A percentile compares a stretch with the other conserved stretches of the same genome.
phyloP scores from a whole-genome alignment of 2,113 vertebrate genomes.

The Caracal caracal region DNA sequence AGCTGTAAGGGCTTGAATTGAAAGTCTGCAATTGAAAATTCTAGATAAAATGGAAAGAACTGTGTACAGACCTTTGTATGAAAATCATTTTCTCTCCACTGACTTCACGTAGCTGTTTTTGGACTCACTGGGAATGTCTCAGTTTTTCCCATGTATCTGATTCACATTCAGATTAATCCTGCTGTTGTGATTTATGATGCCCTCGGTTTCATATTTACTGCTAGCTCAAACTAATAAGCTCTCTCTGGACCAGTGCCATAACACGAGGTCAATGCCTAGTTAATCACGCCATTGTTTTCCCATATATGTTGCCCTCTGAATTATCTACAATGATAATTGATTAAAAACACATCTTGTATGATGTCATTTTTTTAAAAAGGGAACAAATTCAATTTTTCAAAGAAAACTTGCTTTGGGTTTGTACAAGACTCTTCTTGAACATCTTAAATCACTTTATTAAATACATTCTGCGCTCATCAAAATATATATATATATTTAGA shows the following conservation, averaged over 20 bases:
- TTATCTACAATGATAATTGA: slow-evolving; percentile 66
- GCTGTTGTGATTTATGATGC: slow-evolving; percentile 59
- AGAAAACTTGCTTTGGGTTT: slow-evolving; percentile 13
- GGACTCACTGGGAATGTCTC: not conserved
- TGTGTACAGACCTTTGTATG: not conserved
- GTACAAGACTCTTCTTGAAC: not conserved
- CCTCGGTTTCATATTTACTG: slow-evolving; percentile 46
- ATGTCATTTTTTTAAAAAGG: slow-evolving; percentile 38
- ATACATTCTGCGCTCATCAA: not conserved
- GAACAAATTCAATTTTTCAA: slow-evolving; percentile 48
- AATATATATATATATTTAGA: slow-evolving; percentile 8
- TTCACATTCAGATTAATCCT: slow-evolving; percentile 47
- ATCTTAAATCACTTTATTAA: slow-evolving; percentile 51
- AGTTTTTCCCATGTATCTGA: slow-evolving; percentile 35
- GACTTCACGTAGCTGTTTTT: not conserved
- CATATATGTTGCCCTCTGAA: slow-evolving; percentile 49
- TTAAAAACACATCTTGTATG: slow-evolving; percentile 69
- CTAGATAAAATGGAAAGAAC: not conserved
- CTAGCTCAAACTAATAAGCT: slow-evolving; percentile 64
- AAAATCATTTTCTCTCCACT: not conserved
- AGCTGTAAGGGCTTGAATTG: not conserved
- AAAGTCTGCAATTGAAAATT: slow-evolving; percentile 12
- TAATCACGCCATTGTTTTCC: slow-evolving; percentile 66
- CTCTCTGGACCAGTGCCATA: slow-evolving; percentile 46
- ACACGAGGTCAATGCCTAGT: slow-evolving; percentile 33